Base-by-base conservation (phyloP, 2,888 invertebrate genomes). In the Zhengitettix transpicula region DNA sequence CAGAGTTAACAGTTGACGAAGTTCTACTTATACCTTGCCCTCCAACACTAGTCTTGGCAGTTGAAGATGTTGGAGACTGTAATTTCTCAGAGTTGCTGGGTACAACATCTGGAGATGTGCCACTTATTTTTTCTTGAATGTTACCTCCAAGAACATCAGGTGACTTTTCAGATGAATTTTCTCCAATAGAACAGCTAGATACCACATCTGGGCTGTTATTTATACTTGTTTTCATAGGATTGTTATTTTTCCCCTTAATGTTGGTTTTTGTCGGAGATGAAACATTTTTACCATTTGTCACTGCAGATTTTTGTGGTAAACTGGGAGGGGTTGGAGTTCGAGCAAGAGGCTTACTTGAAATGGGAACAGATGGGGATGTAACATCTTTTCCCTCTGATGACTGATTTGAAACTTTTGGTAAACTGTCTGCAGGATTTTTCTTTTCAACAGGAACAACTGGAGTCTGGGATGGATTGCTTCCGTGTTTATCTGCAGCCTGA, bases 201-300 rank as follows among this genome's bases (percentile, higher is more conserved):
- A 86, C 85, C 42, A 87, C 71, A 68, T 87, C 86, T 0, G 86
- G 86, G 69, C 84, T 85, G 67, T 85, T 85, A 7, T 73, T 40
- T 12, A 52, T 44, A 53, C 40, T 28, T 28, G 28, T 5, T 28
- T 28, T 47, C n/a, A 14, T 47, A n/a, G 47, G 47, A n/a, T 12
- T 12, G 5, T 5, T n/a, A 47, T 2, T 47, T 47, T 47, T 47
- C 14, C 47, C n/a, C n/a, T 47, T 47, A 47, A 2, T 47, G 17
- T 17, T 12, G 42, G n/a, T 44, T 57, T 60, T 60, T 51, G 51
- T 7, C n/a, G 51, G 44, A n/a, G 10, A 42, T 3, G 57, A 47
- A 17, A 17, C 11, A 41, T 40, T n/a, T n/a, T n/a, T 42, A 17
- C 16, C 11, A 41, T 40, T n/a, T n/a, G 11, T 42, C 12, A 47